Base-by-base conservation (phyloP, 2,888 invertebrate species). In the Drosophila pseudotalamancana region DNA sequence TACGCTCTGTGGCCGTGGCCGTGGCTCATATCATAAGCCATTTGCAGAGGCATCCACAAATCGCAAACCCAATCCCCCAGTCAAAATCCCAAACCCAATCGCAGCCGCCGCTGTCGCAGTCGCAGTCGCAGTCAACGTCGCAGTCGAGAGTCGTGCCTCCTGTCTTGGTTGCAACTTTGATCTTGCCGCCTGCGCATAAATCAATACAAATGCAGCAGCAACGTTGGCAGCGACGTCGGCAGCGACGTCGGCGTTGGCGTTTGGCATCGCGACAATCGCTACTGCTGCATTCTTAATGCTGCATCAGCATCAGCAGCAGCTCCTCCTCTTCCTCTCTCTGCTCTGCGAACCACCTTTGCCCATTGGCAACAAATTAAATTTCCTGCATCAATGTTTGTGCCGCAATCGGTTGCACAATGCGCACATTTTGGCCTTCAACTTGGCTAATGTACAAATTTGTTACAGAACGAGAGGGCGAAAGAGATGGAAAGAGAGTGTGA, bases 161-260 rank as follows among this genome's bases (percentile, higher is more conserved):
- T 66, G 60, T 50, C 42, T 32, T 49, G 45, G 45, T 50, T 46
- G 19, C 16, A 31, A 4, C 80, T 86, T 82, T 82, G 74, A 82
- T 61, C 62, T 57, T 60, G 69, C 81, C 81, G 81, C 84, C 48
- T 57, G 77, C 72, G 84, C 81, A 83, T 82, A 82, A 82, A 82
- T 82, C 81, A 82, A 86, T 83, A 82, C 72, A 75, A 75, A 65
- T 80, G 72, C 59, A 46, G 25, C 61, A 37, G 21, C 57, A 23
- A 23, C 34, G 14, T 25, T 27, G 18, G 42, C 29, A 40, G 29
- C 19, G 12, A 9, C 21, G n/a, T 21, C 39, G 16, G 34, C 19
- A 12, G n/a, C 31, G 40, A 25, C 29, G 21, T 19, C 25, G 14
- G 61, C 56, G 42, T 73, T 59, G 46, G 54, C 40, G 40, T 64